Conservation (phyloP, 2,888 invertebrate genomes). For the Latheticus oryzae region DNA sequence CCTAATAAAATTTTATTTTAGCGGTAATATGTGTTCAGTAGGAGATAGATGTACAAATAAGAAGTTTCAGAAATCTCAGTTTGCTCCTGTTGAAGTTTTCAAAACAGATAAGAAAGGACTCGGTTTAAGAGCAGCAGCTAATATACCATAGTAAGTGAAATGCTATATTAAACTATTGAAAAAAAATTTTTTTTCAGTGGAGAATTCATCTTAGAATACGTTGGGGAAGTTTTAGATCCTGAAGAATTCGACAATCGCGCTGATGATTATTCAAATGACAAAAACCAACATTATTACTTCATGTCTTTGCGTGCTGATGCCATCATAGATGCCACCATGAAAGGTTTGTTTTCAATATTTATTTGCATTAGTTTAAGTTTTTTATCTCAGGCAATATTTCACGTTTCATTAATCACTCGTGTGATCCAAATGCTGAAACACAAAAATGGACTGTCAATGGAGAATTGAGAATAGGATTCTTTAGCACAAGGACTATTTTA, state of each 20-base stretch:
- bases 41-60: slow-evolving; percentile 94
- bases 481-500: slow-evolving; percentile 84
- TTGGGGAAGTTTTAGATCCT: slow-evolving; percentile 95
- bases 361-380: background rate
- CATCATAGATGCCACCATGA: slow-evolving; percentile 95
- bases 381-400: slow-evolving; percentile 81
- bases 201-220: slow-evolving; percentile 97
- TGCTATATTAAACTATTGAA: background rate
- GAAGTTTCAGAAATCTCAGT: slow-evolving; percentile 89
- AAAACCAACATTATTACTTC: slow-evolving; percentile 95
- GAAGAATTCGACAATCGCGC: slow-evolving; percentile 90
- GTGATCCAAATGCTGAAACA: slow-evolving; percentile 98
- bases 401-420: slow-evolving; percentile 98
- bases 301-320: slow-evolving; percentile 95
- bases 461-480: slow-evolving; percentile 95
- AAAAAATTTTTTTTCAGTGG: slow-evolving; percentile 75
- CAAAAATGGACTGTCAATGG: slow-evolving; percentile 98
- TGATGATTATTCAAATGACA: slow-evolving; percentile 88
- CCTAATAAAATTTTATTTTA: slow-evolving; percentile 60
- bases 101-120: slow-evolving; percentile 95
- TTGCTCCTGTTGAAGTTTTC: slow-evolving; percentile 87
- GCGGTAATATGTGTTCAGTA: slow-evolving; percentile 90
- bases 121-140: slow-evolving; percentile 84
- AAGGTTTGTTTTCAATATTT: slow-evolving; percentile 66
- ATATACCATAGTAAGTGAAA: slow-evolving; percentile 76